phyloP scores from a whole-genome alignment of 92 coral and sea anemone species.

The Parazoanthus swiftii region DNA sequence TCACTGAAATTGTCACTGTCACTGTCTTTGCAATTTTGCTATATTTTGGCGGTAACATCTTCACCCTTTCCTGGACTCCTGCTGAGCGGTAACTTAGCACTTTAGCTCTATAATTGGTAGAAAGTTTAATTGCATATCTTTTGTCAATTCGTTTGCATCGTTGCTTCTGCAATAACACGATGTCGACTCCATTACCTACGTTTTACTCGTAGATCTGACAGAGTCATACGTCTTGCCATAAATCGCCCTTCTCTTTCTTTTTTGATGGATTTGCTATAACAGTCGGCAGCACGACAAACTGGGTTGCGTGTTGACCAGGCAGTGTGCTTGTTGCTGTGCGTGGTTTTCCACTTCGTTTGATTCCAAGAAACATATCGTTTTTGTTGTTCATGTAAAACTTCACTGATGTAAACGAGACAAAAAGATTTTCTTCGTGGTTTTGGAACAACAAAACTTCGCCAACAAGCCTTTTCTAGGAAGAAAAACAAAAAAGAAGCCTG shows the following conservation, averaged over 20 bases:
- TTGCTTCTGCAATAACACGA: background rate
- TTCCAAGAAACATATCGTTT: constrained; percentile 52
- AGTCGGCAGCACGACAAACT: background rate
- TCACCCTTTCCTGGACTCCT: background rate
- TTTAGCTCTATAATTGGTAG: background rate
- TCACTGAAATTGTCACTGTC: background rate
- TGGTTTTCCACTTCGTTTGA: constrained; percentile 38
- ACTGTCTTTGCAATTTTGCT: no score
- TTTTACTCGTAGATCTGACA: background rate
- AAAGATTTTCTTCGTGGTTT: constrained; percentile 52
- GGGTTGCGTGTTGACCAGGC: constrained; percentile 58
- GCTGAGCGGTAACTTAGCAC: background rate
- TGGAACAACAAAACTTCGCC: constrained; percentile 31
- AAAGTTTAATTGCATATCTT: background rate
- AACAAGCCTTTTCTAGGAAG: constrained; percentile 17
- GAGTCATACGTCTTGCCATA: background rate
- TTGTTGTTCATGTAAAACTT: constrained; percentile 46
- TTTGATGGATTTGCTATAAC: background rate
- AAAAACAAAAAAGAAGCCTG: background rate
- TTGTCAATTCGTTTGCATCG: background rate
- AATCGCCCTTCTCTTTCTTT: background rate
- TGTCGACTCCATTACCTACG: background rate
- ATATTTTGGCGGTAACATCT: background rate
- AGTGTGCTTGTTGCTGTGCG: constrained; percentile 43
- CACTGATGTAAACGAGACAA: constrained; percentile 43